Evolutionary conservation across 2,797 vertebrate species (phyloP), one percentile per base, ranked within the genome.

Genomic region (Megalops cyprinoides): DNA sequence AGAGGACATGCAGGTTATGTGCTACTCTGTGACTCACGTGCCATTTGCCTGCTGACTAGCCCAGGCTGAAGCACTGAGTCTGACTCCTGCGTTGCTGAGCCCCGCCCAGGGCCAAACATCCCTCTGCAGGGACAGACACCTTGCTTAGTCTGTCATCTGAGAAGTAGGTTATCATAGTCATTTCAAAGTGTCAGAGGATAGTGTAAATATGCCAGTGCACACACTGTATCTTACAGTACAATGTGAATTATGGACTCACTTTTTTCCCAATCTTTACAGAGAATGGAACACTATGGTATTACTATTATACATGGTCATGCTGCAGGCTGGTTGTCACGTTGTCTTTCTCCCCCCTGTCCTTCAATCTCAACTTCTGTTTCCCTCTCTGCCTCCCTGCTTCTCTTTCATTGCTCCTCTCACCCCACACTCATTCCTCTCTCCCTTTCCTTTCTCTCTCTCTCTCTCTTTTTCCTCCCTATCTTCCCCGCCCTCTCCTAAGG

Each of bases 141-240:
- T 34, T 28, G 28, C 8, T 60, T n/a, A 5, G 28, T 48, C 37
- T 15, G 25, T n/a, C 74, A 23, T 2, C 46, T 62, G 34, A 37
- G 28, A n/a, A 78, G 44, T 39, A 25, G 28, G 76, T 31, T 44
- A 23, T 28, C 31, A 9, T 39, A 34, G 77, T 62, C 77, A 44
- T 51, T 79, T 79, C 65, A 79, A 34, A 74, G 67, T 10, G 77
- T 78, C 62, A 25, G 48, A 4, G 31, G 78, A 39, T 8, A 2
- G 28, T 28, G 48, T 67, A 58, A 12, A 25, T 49, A 42, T 34
- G 79, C 53, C 74, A 28, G 39, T 71, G 55, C 56, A 15, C 71
- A 25, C 3, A 20, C 67, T 44, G 39, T 42, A 42, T 71, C 20
- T 23, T n/a, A 23, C 37, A 23, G 67, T 44, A 42, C 23, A 71